phyloP scores from a whole-genome alignment of 53 echinoderm and acorn worm species.

The Holothuria scabra region DNA sequence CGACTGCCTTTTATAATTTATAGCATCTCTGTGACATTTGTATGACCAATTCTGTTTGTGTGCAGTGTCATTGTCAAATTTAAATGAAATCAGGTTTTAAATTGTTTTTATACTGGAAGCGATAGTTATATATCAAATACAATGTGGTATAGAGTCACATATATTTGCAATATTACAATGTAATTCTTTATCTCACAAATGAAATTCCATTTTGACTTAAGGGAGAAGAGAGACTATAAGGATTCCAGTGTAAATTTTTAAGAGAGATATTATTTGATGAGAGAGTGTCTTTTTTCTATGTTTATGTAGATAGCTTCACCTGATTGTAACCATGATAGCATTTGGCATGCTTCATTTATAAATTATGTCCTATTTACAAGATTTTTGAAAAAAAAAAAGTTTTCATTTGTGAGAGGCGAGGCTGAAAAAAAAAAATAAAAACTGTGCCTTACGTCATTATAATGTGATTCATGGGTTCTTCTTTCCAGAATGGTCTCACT shows the following conservation, averaged over 20 bases:
- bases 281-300: constrained; percentile 33
- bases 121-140: constrained; percentile 9
- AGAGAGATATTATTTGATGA: constrained; percentile 45
- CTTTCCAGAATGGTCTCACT: no score
- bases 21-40: no score
- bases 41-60: no score
- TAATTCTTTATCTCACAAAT: constrained; percentile 8
- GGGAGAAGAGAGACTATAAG: neutral
- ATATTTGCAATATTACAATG: constrained; percentile 37
- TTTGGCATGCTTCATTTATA: constrained; percentile 46
- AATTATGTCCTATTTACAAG: constrained; percentile 51
- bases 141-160: neutral
- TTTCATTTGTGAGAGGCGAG: constrained; percentile 54
- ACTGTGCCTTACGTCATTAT: constrained; percentile 47
- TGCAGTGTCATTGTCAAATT: no score
- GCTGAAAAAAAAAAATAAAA: constrained; percentile 48
- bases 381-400: constrained; percentile 29
- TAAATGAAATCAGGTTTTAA: no score
- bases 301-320: constrained; percentile 36
- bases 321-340: constrained; percentile 11
- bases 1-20: no score
- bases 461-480: no score
- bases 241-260: constrained; percentile 36
- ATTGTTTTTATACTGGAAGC: constrained; percentile 18
- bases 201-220: constrained; percentile 20